These are phyloP conservation scores for Fratercula arctica DNA, from an alignment of 2,797 vertebrate species.

Conservation along the genomic window DNA sequence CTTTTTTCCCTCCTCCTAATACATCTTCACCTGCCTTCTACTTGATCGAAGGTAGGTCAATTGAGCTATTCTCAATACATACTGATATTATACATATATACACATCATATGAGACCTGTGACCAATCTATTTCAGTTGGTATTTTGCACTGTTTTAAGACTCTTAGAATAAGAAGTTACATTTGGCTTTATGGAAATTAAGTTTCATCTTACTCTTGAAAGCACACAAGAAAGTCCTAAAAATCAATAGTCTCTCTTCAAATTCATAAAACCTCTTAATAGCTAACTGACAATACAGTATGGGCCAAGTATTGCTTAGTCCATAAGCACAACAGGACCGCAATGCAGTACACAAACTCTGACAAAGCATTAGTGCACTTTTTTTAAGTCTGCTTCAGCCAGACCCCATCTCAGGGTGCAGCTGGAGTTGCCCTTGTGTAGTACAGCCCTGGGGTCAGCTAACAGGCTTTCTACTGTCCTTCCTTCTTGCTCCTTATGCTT, in stretches of 20 bases:
- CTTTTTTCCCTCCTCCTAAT: neutral
- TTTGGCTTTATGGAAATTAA: neutral
- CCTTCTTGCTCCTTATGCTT: neutral
- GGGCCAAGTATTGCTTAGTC: neutral
- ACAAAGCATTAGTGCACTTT: neutral
- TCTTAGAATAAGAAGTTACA: neutral
- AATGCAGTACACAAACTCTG: neutral
- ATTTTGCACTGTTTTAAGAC: neutral
- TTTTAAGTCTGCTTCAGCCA: neutral
- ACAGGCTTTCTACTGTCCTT: neutral
- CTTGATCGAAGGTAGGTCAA: neutral
- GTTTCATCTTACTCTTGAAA: neutral
- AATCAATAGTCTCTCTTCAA: neutral
- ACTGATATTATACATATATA: neutral
- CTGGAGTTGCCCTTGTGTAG: neutral
- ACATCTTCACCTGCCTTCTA: neutral
- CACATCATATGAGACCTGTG: neutral
- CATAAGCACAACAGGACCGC: rapidly evolving
- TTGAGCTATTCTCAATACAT: neutral
- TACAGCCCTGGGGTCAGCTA: rapidly evolving
- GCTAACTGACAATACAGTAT: neutral
- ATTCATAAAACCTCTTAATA: neutral
- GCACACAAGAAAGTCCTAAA: neutral
- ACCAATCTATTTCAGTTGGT: neutral
- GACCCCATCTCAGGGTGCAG: neutral